phyloP scores from a whole-genome alignment of 2,797 vertebrate species.

The Anabas testudineus region DNA sequence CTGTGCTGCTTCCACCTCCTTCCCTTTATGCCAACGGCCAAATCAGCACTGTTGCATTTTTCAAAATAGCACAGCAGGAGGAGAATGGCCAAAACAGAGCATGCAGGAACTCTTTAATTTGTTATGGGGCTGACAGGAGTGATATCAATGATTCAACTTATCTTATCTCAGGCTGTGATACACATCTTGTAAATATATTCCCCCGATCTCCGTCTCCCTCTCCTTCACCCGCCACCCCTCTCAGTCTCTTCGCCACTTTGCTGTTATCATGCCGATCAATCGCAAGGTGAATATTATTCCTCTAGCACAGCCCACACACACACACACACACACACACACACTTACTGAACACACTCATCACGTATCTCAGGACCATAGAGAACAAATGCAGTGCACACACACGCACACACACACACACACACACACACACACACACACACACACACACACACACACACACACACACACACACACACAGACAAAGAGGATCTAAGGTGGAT shows the following conservation, averaged over 20 bases:
- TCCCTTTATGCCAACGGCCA: conserved; percentile 58
- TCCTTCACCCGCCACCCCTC: conserved; percentile 44
- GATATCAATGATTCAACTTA: conserved; percentile 69
- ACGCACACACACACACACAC: conserved; percentile 2
- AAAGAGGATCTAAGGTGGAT: conserved; percentile 45
- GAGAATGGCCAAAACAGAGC: conserved; percentile 58
- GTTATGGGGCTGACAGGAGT: conserved; percentile 58
- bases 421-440: neutral
- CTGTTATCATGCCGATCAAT: conserved; percentile 79
- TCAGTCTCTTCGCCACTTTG: conserved; percentile 71
- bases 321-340: conserved; percentile 57
- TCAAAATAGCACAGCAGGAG: conserved; percentile 68
- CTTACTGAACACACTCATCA: conserved; percentile 72
- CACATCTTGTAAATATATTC: conserved; percentile 70
- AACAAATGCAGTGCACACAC: conserved; percentile 18
- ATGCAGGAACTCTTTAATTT: conserved; percentile 73
- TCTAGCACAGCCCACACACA: conserved; percentile 63
- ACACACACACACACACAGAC: neutral
- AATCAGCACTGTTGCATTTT: conserved; percentile 69
- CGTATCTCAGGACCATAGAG: conserved; percentile 35
- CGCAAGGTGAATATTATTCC: conserved; percentile 82
- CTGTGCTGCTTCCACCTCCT: conserved; percentile 28
- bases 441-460: conserved; percentile 2
- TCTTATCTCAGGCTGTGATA: conserved; percentile 73
- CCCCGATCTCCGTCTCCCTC: conserved; percentile 29